Base-by-base conservation (phyloP, 1,140 invertebrate genomes). In the Tachypleus tridentatus region DNA sequence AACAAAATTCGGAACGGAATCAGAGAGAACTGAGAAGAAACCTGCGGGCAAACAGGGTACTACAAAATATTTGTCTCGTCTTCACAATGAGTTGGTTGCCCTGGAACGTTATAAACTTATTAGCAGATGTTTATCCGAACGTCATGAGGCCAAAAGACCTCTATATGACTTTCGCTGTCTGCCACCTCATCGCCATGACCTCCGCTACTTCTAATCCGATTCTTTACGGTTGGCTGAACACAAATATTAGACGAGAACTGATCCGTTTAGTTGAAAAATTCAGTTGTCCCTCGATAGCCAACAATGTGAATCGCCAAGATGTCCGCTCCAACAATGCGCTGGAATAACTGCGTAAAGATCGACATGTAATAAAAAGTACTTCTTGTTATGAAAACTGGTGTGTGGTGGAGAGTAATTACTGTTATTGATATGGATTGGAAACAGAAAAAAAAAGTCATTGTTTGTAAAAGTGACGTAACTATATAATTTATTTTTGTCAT, bases 151-250 rank as follows among this genome's bases (percentile, higher is more conserved):
- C 70, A 8, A 62, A 65, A 54, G 70, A 77, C 51, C 72, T 81
- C 53, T 80, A 79, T 69, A 72, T 80, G 47, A 73, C 77, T 3
- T 83, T 82, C 68, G 82, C 81, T 5, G 69, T 79, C 5, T 82
- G 80, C 64, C 80, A 83, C 66, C 72, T 82, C 2, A 72, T 81
- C 11, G 82, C 82, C 6, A 79, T 83, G 81, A 78, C 77, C 10
- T 81, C 81, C 0, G 77, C 81, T 3, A 75, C 77, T 49, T 80
- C 77, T 58, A 83, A 83, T 72, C 80, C 80, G 4, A 72, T 83
- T 53, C 74, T 83, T 58, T 83, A 83, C 72, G 81, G 81, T 3
- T 82, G 80, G 77, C 74, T 82, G 60, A 82, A 82, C 70, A 79
- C 78, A 4, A 80, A 80, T 67, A 75, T 81, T 52, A 64, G 78